These are phyloP conservation scores for Lasioglossum malachurum DNA, from an alignment of 2,888 invertebrate species.

Conservation along the genomic window DNA sequence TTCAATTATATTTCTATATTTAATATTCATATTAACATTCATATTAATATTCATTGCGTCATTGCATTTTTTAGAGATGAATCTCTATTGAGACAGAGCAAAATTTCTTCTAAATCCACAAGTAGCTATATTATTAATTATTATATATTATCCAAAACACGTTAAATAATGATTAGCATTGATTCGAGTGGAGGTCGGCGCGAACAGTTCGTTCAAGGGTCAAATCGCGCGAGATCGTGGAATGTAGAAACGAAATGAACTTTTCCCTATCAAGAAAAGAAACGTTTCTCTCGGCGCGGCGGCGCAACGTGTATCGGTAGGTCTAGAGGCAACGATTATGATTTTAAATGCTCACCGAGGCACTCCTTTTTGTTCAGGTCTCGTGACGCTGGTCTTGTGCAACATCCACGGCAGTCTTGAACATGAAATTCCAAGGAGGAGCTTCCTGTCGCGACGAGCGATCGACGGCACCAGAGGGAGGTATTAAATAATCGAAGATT, in stretches of 20 bases:
- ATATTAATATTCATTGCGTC: no score
- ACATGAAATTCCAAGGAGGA: conserved; percentile 75
- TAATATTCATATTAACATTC: no score
- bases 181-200: no score
- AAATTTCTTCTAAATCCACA: no score
- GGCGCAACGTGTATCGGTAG: background rate
- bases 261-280: background rate
- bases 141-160: background rate
- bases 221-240: background rate
- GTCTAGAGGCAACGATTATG: background rate
- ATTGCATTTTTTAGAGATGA: no score
- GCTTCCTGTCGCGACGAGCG: conserved; percentile 79
- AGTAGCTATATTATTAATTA: no score
- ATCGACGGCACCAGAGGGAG: conserved; percentile 83
- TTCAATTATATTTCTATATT: no score
- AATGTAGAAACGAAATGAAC: background rate
- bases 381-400: conserved; percentile 77
- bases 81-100: no score
- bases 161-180: background rate
- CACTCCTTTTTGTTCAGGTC: conserved; percentile 67
- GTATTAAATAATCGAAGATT: conserved; percentile 61
- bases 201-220: background rate
- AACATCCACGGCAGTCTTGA: conserved; percentile 73
- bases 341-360: conserved; percentile 19
- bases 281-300: background rate